These are phyloP conservation scores for Anoncus sp. DNA, from an alignment of 2,888 invertebrate genomes.

Conservation along the genomic window DNA sequence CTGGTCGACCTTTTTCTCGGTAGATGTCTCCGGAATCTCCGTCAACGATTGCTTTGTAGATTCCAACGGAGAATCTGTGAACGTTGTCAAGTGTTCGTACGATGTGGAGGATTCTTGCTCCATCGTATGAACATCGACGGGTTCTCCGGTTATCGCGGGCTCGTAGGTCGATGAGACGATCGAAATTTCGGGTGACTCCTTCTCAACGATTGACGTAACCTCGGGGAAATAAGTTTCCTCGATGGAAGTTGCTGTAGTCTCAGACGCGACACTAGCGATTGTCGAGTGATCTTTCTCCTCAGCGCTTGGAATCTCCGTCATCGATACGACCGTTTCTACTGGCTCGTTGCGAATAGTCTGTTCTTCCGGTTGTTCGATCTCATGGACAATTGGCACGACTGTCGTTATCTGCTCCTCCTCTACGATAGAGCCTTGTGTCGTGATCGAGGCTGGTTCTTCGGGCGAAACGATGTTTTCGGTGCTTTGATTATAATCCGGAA, in stretches of 20 bases:
- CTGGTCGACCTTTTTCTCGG: constrained; percentile 21
- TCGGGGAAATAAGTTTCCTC: constrained; percentile 29
- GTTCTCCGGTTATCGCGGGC: constrained; percentile 57
- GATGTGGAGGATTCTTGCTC: constrained; percentile 41
- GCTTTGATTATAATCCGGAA: constrained; percentile 9
- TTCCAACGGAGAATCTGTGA: constrained; percentile 56
- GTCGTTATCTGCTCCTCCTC: constrained; percentile 58
- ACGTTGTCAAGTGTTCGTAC: constrained; percentile 55
- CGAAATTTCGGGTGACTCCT: constrained; percentile 32
- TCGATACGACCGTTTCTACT: constrained; percentile 9
- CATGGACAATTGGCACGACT: not conserved
- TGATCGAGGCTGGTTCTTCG: constrained; percentile 35
- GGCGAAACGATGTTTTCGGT: constrained; percentile 6
- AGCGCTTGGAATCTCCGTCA: constrained; percentile 10
- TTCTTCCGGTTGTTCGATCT: constrained; percentile 44
- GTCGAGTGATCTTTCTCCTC: constrained; percentile 45
- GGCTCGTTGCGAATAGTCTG: constrained; percentile 18
- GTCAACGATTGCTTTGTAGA: constrained; percentile 52
- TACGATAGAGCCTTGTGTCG: constrained; percentile 46
- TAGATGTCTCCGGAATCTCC: constrained; percentile 53
- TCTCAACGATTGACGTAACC: constrained; percentile 27
- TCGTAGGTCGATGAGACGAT: constrained; percentile 44
- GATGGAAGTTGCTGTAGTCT: constrained; percentile 16
- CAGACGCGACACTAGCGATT: constrained; percentile 17
- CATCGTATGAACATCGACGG: constrained; percentile 63